A percentile compares a stretch with the other conserved stretches of the same genome.
Evolutionary conservation across 2,888 invertebrate species (phyloP).

Genomic region (Colostygia pectinataria): DNA sequence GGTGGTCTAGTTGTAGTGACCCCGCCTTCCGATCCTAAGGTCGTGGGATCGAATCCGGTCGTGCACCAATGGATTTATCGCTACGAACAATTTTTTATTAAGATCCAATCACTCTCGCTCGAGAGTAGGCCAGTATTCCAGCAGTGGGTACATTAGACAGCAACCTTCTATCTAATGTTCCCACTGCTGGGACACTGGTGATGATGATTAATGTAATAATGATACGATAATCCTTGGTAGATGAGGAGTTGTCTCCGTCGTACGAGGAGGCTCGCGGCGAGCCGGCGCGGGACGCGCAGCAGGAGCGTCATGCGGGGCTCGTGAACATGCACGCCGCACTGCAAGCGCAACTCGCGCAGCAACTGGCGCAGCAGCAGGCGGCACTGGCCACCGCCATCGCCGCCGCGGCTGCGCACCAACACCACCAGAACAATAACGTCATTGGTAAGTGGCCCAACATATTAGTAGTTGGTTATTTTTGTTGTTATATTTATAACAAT

Average conservation of each 20-base stretch:
- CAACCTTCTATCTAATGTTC: too few relatives aligned
- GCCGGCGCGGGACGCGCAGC: constrained; percentile 33
- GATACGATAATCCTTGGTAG: constrained; percentile 45
- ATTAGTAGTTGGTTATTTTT: too few relatives aligned
- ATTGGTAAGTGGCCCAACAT: constrained; percentile 84
- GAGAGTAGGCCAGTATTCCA: too few relatives aligned
- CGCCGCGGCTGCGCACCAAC: constrained; percentile 84
- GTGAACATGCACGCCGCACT: constrained; percentile 75
- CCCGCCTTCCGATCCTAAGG: too few relatives aligned
- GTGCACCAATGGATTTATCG: too few relatives aligned
- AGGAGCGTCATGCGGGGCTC: constrained; percentile 54
- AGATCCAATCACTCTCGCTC: too few relatives aligned
- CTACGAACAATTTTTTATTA: too few relatives aligned
- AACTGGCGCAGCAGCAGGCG: constrained; percentile 84
- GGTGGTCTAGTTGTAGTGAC: too few relatives aligned
- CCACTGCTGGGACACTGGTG: too few relatives aligned
- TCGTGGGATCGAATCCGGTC: too few relatives aligned
- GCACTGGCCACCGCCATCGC: constrained; percentile 80
- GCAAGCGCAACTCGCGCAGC: constrained; percentile 84
- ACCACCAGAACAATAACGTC: constrained; percentile 83
- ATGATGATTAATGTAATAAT: background rate
- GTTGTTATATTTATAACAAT: too few relatives aligned
- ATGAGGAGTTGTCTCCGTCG: constrained; percentile 74
- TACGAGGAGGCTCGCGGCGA: constrained; percentile 79
- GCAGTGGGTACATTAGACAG: too few relatives aligned